Conservation (phyloP, 2,113 vertebrate species). For the Dipodomys merriami region DNA sequence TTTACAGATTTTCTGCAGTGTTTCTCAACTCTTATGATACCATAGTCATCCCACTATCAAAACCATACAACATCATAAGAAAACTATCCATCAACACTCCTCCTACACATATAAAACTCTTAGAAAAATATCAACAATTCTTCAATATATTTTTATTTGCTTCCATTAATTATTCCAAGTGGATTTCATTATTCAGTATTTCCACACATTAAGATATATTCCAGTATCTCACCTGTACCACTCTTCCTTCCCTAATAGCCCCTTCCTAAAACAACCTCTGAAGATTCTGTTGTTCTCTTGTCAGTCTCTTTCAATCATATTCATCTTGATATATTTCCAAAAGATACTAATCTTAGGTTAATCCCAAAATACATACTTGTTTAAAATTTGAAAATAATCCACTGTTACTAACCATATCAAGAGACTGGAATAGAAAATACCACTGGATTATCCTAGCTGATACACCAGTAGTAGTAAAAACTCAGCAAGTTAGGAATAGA, state of each 20-base stretch:
- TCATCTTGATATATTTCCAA: not conserved
- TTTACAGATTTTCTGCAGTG: no score
- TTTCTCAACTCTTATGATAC: not conserved
- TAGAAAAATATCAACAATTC: constrained; percentile 24
- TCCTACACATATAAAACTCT: not conserved
- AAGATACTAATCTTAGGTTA: not conserved
- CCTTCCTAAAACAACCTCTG: no score
- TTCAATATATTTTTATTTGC: not conserved
- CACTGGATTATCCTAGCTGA: not conserved
- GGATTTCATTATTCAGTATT: no score
- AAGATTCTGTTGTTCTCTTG: no score
- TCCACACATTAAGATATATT: no score
- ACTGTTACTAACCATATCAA: not conserved
- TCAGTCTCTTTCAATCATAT: not conserved
- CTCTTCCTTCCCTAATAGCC: no score
- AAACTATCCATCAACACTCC: not conserved
- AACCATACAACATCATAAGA: not conserved
- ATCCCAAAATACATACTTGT: not conserved
- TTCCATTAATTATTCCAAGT: no score
- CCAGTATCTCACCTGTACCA: no score
- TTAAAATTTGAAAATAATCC: constrained; percentile 55
- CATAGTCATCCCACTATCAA: constrained; percentile 26
- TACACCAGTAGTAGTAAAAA: constrained; percentile 26
- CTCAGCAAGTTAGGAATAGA: not conserved
- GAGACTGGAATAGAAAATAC: constrained; percentile 14